Base-by-base conservation (phyloP, 2,888 invertebrate genomes). In the Dasysyrphus albostriatus region DNA sequence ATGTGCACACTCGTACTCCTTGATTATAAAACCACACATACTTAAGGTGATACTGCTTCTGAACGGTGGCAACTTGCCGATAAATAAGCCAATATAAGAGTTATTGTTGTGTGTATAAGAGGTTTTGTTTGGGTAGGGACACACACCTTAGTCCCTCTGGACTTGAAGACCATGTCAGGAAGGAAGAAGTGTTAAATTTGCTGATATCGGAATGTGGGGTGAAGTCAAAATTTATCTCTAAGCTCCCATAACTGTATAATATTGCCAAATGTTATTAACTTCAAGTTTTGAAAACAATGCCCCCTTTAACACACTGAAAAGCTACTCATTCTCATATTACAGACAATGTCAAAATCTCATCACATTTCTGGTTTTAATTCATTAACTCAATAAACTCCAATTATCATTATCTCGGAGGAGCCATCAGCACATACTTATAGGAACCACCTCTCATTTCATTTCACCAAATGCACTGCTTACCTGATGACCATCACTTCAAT, bases 81-180 rank as follows among this genome's bases (percentile, higher is more conserved):
- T 67, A 73, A 83, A 83, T 67, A 44, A 77, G 29, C 65, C 44
- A 34, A 37, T 39, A 7, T 12, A 12, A 2, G 12, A 39, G 32
- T 32, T 32, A 12, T 0, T 42, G 5, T 14, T 42, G 3, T 14
- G 2, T 14, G 14, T 14, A 14, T 44, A 44, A n/a, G n/a, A 7
- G 42, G n/a, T n/a, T 61, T 51, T 59, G 10, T 39, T 42, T 37
- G 19, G 32, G 37, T 34, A 9, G 9, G 3, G 47, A 47, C 16
- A 47, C 16, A 16, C 9, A 47, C 4, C 8, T 16, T 16, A 47
- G 3, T 47, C n/a, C 76, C 29, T 29, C 5, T 16, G 54, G 82
- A 42, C 54, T 37, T 65, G 39, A 72, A 9, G 58, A 59, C 14
- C 3, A 72, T 63, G 58, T 39, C 3, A 82, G 56, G 69, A 24